Base-by-base conservation (phyloP, 2,888 invertebrate genomes). In the Cotesia congregata region DNA sequence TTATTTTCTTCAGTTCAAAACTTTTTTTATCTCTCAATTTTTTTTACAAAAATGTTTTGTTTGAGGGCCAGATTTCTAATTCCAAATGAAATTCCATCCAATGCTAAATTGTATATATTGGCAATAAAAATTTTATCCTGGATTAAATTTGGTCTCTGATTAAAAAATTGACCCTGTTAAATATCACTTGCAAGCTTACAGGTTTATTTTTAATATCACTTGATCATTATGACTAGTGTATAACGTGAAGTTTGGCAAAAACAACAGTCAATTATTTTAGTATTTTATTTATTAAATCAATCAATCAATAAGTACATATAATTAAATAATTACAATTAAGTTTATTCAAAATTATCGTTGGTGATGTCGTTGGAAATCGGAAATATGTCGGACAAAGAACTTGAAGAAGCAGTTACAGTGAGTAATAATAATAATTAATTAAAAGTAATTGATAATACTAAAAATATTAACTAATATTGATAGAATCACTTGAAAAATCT, bases 331-430 rank as follows among this genome's bases (percentile, higher is more conserved):
- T 50, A 50, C 12, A 12, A 50, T 50, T 12, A 50, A 39, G 9
- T 1, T 15, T 17, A 12, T 12, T 72, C 71, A 72, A 72, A 72
- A 72, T 72, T 61, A 15, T 62, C 20, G 59, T 50, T 15, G 60
- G 60, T 1, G 30, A 75, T 75, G 76, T 67, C 60, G 7, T 61
- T 62, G 15, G 71, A 72, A 72, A 12, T 62, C n/a, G n/a, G 67
- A 67, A 65, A 74, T 38, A 76, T 76, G 76, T 64, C 76, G 20
- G 76, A 76, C 62, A 61, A 72, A n/a, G 76, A 76, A 61, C 61
- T 76, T 15, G 76, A 76, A 59, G 72, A 76, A 67, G 76, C 76
- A 39, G 60, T 76, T n/a, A 9, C 72, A 38, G 76, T 76, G 67
- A 30, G 72, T 67, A 60, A 5, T 50, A 12, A 39, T 39, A 0